Base-by-base conservation (phyloP, 2,113 vertebrate genomes). In the Amphiprion ocellaris region DNA sequence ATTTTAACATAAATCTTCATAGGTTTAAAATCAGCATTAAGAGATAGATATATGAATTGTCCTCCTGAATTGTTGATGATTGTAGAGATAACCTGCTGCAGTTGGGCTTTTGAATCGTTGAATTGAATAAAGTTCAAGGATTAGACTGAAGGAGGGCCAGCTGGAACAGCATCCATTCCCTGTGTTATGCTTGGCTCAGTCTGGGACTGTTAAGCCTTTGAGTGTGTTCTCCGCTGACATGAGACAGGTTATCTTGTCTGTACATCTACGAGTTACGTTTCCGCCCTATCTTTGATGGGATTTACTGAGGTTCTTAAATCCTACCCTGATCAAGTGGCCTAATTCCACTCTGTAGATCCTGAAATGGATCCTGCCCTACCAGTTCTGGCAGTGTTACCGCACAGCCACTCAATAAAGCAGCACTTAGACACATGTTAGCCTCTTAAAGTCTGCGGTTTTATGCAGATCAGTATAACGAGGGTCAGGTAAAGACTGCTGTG, bases 301-400 rank as follows among this genome's bases (percentile, higher is more conserved):
- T 59, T 74, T 41, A 50, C 49, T 77, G 14, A 65, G 28, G 19
- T 30, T 73, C 49, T 46, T 61, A 69, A 74, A 77, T 69, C 49
- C 69, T 50, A 72, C 50, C 53, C 63, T 79, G 50, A 72, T 77
- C 74, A 89, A 26, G 54, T 69, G 67, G 23, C 58, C 79, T 75
- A 72, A 83, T 82, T 83, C 62, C 50, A 58, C 33, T 24, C 19
- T 46, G 9, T 52, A 56, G 55, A 52, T 72, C 79, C 62, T 69
- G 60, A 64, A 85, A 53, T 24, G 60, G 70, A 82, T 79, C 63
- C 67, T 33, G 56, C 30, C 2, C 0, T 49, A 53, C 26, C 54
- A 30, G 53, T 33, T 67, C 33, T 73, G 24, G 10, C 37, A 28
- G 5, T 50, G 69, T 77, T 79, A 77, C 70, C 56, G 2, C 69